Base-by-base conservation (phyloP, 2,888 invertebrate genomes). In the Drosophila mimica region DNA sequence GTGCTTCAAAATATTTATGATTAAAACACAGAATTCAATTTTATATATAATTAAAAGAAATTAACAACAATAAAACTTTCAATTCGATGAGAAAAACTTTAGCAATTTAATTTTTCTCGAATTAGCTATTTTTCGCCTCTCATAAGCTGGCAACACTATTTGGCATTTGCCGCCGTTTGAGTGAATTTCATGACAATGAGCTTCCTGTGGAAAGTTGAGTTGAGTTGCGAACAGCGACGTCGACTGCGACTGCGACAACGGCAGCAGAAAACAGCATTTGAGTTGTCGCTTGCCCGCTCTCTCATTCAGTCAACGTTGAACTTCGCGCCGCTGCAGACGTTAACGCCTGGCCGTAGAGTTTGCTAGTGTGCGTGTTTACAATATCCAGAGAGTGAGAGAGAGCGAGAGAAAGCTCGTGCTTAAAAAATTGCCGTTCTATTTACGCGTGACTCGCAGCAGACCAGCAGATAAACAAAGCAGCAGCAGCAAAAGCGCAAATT, bases 281-380 rank as follows among this genome's bases (percentile, higher is more conserved):
- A 60, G 53, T 62, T 60, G 62, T 58, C 38, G 64, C 48, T 64
- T 46, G 57, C 49, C 67, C 17, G 57, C 57, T 48, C 52, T 65
- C 59, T 48, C 61, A 57, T 67, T 82, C 74, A 87, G 91, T 91
- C 82, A 75, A 82, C 81, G 81, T 80, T 82, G 85, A 86, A 83
- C 84, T 80, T 83, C 87, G 83, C 83, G 78, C 80, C 81, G 78
- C 82, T 81, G 78, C 82, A 81, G 80, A 85, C 84, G 80, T 83
- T 62, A 59, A 56, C 69, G 48, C 51, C 57, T 36, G 11, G 9
- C 56, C 61, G 65, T 40, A 33, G 60, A 34, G 25, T 25, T 43
- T 49, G n/a, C 25, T 15, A 36, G 61, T 64, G 54, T 62, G 54
- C 54, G 57, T 63, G 48, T 51, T 49, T 38, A 38, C 25, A n/a